Conservation (phyloP, 2,113 vertebrate species). For the Ictalurus punctatus region DNA sequence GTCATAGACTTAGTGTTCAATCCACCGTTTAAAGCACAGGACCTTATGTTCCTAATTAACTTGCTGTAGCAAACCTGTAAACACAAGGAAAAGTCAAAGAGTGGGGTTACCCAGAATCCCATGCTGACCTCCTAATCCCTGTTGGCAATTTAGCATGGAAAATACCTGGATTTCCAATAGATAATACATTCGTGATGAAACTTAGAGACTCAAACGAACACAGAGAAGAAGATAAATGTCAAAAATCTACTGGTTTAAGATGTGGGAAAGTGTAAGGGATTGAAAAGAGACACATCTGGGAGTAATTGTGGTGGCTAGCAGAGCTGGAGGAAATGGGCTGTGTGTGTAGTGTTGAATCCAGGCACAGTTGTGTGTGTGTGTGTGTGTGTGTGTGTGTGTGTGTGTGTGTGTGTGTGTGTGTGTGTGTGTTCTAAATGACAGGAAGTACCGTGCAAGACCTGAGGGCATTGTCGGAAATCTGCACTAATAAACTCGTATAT, state of each 20-base stretch:
- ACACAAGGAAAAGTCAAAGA: background rate
- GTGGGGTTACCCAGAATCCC: background rate
- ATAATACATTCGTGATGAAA: background rate
- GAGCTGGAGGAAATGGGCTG: constrained; percentile 74
- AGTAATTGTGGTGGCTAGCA: constrained; percentile 75
- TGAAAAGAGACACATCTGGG: constrained; percentile 77
- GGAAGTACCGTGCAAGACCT: constrained; percentile 46
- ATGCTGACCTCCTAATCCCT: background rate
- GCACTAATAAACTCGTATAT: background rate
- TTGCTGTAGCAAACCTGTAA: background rate
- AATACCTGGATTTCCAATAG: background rate
- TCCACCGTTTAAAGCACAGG: constrained; percentile 1
- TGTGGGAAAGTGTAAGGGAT: constrained; percentile 4
- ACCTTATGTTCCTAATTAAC: constrained; percentile 26
- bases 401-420: constrained; percentile 70
- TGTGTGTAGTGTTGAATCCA: constrained; percentile 67
- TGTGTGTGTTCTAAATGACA: constrained; percentile 67
- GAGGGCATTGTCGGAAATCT: constrained; percentile 22
- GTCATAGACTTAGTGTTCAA: background rate
- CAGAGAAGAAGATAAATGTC: background rate
- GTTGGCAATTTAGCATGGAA: background rate
- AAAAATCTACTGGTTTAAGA: background rate
- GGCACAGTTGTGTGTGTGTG: constrained; percentile 70
- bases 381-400: constrained; percentile 73
- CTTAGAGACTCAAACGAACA: background rate